A percentile compares a stretch with the other conserved stretches of the same genome.
Conservation (phyloP, 2,113 vertebrate species). For the Propithecus coquereli region DNA sequence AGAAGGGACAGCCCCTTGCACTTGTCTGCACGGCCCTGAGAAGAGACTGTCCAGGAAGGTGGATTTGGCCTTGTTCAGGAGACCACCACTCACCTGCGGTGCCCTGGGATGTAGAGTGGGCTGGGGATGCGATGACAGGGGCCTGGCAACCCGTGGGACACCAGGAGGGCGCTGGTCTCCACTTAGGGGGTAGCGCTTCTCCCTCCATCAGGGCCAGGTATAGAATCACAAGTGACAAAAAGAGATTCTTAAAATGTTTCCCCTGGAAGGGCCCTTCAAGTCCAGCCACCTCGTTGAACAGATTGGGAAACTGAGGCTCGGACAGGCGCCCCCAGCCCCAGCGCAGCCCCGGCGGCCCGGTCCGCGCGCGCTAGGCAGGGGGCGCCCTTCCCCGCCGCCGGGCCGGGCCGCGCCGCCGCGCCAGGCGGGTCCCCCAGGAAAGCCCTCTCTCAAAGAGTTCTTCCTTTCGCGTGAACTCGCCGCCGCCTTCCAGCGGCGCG, state of each 20-base stretch:
- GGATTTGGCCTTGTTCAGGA: background rate
- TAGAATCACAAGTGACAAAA: background rate
- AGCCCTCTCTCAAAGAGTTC: constrained; percentile 45
- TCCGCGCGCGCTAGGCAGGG: constrained; percentile 41
- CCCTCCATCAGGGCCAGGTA: background rate
- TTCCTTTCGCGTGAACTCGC: constrained; percentile 55
- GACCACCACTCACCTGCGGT: background rate
- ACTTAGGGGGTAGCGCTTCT: background rate
- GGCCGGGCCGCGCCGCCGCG: background rate
- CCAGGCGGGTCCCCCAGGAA: constrained; percentile 23
- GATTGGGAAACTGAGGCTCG: background rate
- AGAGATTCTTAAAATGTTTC: background rate
- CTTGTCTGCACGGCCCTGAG: background rate
- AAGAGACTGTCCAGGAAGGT: background rate
- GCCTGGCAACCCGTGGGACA: background rate
- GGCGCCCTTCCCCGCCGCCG: constrained; percentile 40
- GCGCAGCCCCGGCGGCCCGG: background rate
- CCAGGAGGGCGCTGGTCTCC: background rate
- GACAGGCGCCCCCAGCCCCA: too few species aligned
- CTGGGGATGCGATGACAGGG: background rate
- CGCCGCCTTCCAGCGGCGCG: constrained; percentile 56
- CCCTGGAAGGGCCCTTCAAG: background rate
- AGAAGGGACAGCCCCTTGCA: background rate
- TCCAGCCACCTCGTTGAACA: background rate
- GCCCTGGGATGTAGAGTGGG: background rate